Conservation (phyloP, 2,888 invertebrate species). For the Rhagonycha lutea region DNA sequence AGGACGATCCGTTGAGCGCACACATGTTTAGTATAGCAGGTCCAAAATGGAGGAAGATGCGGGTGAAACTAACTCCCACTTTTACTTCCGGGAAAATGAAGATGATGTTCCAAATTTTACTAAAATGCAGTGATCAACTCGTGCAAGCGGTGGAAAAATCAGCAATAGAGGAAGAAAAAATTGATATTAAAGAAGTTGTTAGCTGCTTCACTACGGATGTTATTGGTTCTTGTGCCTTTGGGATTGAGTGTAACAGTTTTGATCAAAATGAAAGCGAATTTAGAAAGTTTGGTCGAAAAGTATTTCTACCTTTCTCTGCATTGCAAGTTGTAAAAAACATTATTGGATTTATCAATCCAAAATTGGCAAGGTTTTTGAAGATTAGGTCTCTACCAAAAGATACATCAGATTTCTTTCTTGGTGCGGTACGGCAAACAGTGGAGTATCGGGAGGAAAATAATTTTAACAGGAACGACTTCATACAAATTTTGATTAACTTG, state of each 20-base stretch:
- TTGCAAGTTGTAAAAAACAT: constrained; percentile 43
- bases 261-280: constrained; percentile 58
- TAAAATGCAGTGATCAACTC: constrained; percentile 59
- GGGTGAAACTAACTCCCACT: constrained; percentile 64
- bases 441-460: constrained; percentile 36
- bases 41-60: constrained; percentile 63
- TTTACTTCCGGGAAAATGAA: constrained; percentile 69
- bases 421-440: constrained; percentile 39
- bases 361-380: constrained; percentile 45
- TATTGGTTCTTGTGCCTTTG: constrained; percentile 61
- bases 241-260: constrained; percentile 60
- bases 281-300: constrained; percentile 24
- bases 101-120: constrained; percentile 63
- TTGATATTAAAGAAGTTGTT: constrained; percentile 55
- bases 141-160: constrained; percentile 48
- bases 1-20: constrained; percentile 60
- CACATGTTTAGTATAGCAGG: constrained; percentile 61
- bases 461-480: constrained; percentile 46
- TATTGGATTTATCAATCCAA: constrained; percentile 54
- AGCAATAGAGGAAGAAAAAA: constrained; percentile 33
- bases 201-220: constrained; percentile 58
- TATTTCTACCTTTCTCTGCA: constrained; percentile 24
- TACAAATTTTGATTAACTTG: constrained; percentile 48
- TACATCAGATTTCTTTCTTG: constrained; percentile 39
- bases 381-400: constrained; percentile 32